Conservation (phyloP, 2,888 invertebrate species). For the Drosophila heteroneura region DNA sequence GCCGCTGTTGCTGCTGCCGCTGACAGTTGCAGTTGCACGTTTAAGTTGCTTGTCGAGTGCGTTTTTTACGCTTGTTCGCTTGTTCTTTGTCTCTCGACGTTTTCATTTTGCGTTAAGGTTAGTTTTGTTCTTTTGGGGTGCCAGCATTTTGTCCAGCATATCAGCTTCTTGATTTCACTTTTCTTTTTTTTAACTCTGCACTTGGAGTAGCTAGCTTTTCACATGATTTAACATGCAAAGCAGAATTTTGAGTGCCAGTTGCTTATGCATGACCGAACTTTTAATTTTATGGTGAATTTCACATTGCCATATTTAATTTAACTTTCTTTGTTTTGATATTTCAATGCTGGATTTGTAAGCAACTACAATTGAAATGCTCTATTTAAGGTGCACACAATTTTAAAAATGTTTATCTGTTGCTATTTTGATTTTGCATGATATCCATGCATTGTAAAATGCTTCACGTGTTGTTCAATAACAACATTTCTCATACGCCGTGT, state of each 20-base stretch:
- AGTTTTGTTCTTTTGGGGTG: slow-evolving; percentile 13
- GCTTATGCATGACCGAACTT: slow-evolving; percentile 39
- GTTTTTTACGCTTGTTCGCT: slow-evolving; percentile 8
- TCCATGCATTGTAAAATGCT: slow-evolving; percentile 4
- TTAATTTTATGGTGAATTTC: slow-evolving; percentile 20
- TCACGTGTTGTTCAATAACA: neutral
- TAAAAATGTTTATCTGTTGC: neutral
- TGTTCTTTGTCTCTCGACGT: slow-evolving; percentile 26
- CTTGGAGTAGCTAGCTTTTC: slow-evolving; percentile 58
- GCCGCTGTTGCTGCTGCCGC: slow-evolving; percentile 17
- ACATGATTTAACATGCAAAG: slow-evolving; percentile 71
- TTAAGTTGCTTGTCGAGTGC: slow-evolving; percentile 36
- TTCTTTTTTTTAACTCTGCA: slow-evolving; percentile 18
- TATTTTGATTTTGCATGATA: slow-evolving; percentile 12
- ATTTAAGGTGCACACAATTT: neutral
- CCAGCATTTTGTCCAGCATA: slow-evolving; percentile 26
- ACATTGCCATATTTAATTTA: slow-evolving; percentile 9
- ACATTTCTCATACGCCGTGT: slow-evolving; percentile 30
- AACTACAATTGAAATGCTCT: neutral
- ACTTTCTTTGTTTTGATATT: neutral
- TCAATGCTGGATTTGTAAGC: neutral
- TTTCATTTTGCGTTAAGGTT: slow-evolving; percentile 38
- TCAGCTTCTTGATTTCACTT: slow-evolving; percentile 26
- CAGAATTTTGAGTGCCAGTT: slow-evolving; percentile 45
- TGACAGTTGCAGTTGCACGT: slow-evolving; percentile 54